Base-by-base conservation (phyloP, 2,113 vertebrate genomes). In the Sander lucioperca region DNA sequence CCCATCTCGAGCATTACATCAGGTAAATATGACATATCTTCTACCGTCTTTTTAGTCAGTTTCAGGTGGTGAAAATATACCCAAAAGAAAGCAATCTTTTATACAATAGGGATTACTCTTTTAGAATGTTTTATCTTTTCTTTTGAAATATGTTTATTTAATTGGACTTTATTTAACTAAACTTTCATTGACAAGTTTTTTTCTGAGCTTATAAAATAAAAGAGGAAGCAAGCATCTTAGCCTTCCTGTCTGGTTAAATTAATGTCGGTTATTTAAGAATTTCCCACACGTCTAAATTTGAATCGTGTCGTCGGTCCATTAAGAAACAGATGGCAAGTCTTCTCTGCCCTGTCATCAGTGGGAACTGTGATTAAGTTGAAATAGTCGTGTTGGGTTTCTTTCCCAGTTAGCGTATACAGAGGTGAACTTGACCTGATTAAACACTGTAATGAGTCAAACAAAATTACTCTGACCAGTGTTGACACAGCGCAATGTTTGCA, bases 381-480 rank as follows among this genome's bases (percentile, higher is more conserved):
- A 79, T 51, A 54, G 77, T 54, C 43, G 8, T 63, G 78, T 82
- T 76, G 51, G 80, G 50, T 83, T 85, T 88, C 81, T 64, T 51
- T 84, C 66, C 82, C 85, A 50, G 85, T 89, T 77, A 70, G 59
- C 59, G 5, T 80, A 74, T 77, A 77, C 83, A 74, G 81, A 83
- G 86, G 85, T 92, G 88, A 93, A 86, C 86, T 86, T 82, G 88
- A 87, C 90, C 85, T 91, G 90, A 92, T 92, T 89, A 89, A 92
- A 90, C 79, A 85, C 89, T 91, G 88, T 93, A 93, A 94, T 91
- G 90, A 94, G 86, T 94, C 89, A 89, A 82, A 91, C 91, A 58
- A 85, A 93, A 94, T 89, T 87, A 91, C 90, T 86, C 77, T 66
- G 80, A 84, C 82, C 80, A 51, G 86, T 89, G 92, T 93, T 94